These are phyloP conservation scores for Cranoglanis bouderius DNA, from an alignment of 2,113 vertebrate genomes.

Conservation along the genomic window DNA sequence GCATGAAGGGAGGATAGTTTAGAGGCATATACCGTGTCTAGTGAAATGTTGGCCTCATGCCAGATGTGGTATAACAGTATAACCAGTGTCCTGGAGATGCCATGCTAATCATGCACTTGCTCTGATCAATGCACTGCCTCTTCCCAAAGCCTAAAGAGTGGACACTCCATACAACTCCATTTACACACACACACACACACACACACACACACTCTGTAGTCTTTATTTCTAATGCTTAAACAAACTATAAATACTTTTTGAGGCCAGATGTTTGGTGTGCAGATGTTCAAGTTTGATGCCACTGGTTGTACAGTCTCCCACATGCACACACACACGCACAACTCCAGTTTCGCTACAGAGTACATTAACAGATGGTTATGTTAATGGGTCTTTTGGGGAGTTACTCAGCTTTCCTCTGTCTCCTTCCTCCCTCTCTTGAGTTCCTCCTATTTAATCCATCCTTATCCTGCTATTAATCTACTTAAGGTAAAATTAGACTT, in stretches of 20 bases:
- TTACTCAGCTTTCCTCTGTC: slow-evolving; percentile 1
- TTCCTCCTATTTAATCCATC: slow-evolving; percentile 1
- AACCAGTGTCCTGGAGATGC: slow-evolving; percentile 12
- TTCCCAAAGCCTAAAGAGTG: neutral
- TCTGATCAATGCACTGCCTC: neutral
- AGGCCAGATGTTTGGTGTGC: neutral
- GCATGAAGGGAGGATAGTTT: neutral
- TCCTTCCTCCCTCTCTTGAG: neutral
- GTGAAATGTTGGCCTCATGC: neutral
- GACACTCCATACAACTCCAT: neutral
- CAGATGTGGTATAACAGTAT: slow-evolving; percentile 15
- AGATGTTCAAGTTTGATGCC: slow-evolving; percentile 19
- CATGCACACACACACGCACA: no score
- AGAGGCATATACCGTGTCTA: neutral
- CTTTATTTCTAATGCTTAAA: slow-evolving; percentile 12
- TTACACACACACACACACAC: neutral
- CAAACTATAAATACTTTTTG: neutral
- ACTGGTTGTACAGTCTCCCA: slow-evolving; percentile 5
- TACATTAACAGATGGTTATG: slow-evolving; percentile 22
- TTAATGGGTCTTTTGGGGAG: slow-evolving; percentile 30
- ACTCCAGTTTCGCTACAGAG: slow-evolving; percentile 10
- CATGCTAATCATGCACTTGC: slow-evolving; percentile 43
- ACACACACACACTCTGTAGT: no score
- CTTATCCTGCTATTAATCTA: neutral
- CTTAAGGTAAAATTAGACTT: neutral